phyloP scores from a whole-genome alignment of 2,797 vertebrate genomes.

The Neopelma chrysocephalum region DNA sequence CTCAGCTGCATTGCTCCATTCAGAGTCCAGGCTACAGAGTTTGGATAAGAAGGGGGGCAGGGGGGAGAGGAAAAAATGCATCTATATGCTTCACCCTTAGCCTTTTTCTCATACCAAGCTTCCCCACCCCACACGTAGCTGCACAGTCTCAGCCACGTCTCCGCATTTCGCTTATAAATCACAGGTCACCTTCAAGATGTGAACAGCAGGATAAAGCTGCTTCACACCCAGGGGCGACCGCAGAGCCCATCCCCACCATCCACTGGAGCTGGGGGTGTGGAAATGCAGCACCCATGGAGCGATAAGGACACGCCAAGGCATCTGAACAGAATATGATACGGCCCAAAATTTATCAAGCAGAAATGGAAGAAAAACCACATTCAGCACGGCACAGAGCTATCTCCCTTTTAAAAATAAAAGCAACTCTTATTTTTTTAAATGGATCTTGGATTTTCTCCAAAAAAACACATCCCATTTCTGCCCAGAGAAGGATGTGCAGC shows the following conservation, averaged over 20 bases:
- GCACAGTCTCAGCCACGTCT: background rate
- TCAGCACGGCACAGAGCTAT: accelerated
- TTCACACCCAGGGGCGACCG: background rate
- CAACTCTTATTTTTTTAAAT: background rate
- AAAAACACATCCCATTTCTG: background rate
- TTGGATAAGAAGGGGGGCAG: background rate
- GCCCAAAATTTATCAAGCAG: background rate
- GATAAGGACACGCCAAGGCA: background rate
- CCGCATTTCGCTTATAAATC: background rate
- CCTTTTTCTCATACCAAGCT: slow-evolving; percentile 49
- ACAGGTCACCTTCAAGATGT: background rate
- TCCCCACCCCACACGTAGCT: background rate
- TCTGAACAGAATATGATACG: background rate
- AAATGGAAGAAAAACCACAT: background rate
- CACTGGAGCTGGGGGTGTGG: background rate
- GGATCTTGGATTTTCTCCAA: background rate
- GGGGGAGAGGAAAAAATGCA: background rate
- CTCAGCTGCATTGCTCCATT: slow-evolving; percentile 4
- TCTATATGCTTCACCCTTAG: background rate
- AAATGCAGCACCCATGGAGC: accelerated
- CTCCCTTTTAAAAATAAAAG: background rate
- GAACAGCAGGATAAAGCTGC: background rate
- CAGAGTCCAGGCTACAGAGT: background rate
- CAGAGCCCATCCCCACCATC: background rate
- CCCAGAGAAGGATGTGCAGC: background rate